These are phyloP conservation scores for Ganaspis brasiliensis DNA, from an alignment of 2,888 invertebrate species.

Conservation along the genomic window DNA sequence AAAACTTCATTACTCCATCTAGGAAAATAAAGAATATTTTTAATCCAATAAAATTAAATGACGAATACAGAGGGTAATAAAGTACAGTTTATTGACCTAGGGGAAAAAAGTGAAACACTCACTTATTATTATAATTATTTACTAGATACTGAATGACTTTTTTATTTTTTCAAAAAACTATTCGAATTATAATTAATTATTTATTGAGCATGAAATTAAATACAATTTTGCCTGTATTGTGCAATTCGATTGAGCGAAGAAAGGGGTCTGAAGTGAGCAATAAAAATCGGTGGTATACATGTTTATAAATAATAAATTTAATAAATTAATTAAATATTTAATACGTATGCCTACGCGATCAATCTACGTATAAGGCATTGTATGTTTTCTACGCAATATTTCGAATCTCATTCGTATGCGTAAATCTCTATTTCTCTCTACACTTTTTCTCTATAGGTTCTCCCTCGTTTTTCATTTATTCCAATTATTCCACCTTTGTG, in stretches of 20 bases:
- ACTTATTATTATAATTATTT: too few relatives aligned
- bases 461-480: conserved; percentile 47
- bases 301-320: conserved; percentile 49
- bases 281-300: conserved; percentile 56
- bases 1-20: too few relatives aligned
- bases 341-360: conserved; percentile 31
- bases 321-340: conserved; percentile 51
- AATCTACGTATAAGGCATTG: conserved; percentile 41
- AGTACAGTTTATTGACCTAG: too few relatives aligned
- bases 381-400: conserved; percentile 65
- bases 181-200: too few relatives aligned
- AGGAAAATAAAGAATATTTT: too few relatives aligned
- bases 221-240: neutral
- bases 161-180: too few relatives aligned
- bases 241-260: conserved; percentile 10
- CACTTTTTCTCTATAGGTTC: conserved; percentile 53
- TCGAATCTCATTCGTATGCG: conserved; percentile 63
- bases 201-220: too few relatives aligned
- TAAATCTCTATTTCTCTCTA: conserved; percentile 63
- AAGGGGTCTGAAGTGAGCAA: conserved; percentile 45
- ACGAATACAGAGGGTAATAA: too few relatives aligned
- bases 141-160: too few relatives aligned
- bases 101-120: too few relatives aligned
- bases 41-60: too few relatives aligned
- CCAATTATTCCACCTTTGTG: conserved; percentile 37